Percentiles rank a stretch among this genome's conserved stretches.
These are phyloP conservation scores for Eurypyga helias DNA, from an alignment of 2,113 vertebrate genomes.

Conservation along the genomic window DNA sequence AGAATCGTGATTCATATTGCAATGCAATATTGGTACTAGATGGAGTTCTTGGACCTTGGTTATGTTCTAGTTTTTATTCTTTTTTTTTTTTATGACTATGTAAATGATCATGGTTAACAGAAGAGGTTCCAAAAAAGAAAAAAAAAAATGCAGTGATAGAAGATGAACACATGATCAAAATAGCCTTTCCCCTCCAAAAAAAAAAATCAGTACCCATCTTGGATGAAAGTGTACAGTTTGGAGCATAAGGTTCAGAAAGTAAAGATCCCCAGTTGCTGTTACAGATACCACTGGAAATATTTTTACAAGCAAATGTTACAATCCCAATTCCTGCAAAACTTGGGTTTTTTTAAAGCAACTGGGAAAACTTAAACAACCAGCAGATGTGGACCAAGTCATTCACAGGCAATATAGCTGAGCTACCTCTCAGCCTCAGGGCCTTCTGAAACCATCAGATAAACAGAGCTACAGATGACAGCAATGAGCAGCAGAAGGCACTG, in stretches of 20 bases:
- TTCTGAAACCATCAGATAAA: not conserved
- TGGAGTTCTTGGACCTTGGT: not conserved
- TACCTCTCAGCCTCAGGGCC: not conserved
- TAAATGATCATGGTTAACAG: not conserved
- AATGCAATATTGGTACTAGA: not conserved
- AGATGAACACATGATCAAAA: not conserved
- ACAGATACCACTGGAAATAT: constrained; percentile 1
- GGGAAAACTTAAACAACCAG: not conserved
- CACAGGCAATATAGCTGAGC: not conserved
- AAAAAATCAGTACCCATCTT: not conserved
- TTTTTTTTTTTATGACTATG: not conserved
- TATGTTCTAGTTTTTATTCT: not conserved
- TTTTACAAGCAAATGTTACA: constrained; percentile 43
- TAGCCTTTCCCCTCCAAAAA: not conserved
- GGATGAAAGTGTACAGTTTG: not conserved
- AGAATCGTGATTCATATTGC: not conserved
- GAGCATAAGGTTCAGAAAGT: not conserved
- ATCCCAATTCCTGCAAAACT: constrained; percentile 7
- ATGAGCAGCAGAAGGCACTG: not conserved
- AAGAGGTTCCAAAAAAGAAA: not conserved
- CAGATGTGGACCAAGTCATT: not conserved
- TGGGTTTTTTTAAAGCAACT: not conserved
- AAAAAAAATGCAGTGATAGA: not conserved
- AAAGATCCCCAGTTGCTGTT: not conserved
- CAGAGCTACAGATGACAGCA: not conserved